Evolutionary conservation across 2,888 invertebrate species (phyloP), one percentile per base, ranked within the genome.

Genomic region (Incurvaria masculella): DNA sequence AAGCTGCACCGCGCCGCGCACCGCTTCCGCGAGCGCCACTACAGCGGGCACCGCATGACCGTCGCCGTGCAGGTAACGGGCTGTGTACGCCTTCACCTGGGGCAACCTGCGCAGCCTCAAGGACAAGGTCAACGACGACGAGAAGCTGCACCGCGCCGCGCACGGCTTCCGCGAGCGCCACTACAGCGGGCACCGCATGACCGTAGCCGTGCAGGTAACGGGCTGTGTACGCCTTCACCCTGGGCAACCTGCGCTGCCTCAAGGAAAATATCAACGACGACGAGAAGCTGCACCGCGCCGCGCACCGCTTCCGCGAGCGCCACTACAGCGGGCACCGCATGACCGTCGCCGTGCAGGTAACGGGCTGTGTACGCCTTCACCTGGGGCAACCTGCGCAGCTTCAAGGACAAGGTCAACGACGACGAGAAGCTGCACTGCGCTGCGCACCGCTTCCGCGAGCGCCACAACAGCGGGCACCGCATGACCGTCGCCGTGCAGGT

Each of bases 111-210:
- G 81, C 53, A 90, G 91, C 0, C 69, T 94, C 10, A 81, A 81
- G 39, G 88, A 89, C 14, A 79, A 88, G 18, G 68, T 81, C 11
- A 70, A 85, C n/a, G 60, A 76, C 4, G 88, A 89, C 53, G 85
- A 86, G 38, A 79, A 78, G 38, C 69, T 95, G 2, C 84, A 93
- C 59, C 64, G 80, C 21, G 79, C 83, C 2, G 80, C 93, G 5
- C 88, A 90, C 56, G 82, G 87, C 49, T 94, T 93, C 60, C 76
- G 90, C 33, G 78, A 81, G 59, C 73, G 86, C 19, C 88, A 93
- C 65, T 96, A 96, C 62, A 89, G 91, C 33, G 91, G 92, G 8
- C 87, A 94, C 59, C 82, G 90, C 55, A 95, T 96, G 94, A 93
- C 89, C 8, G 68, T 95, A 2, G 89, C 90, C 42, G 81, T 94